These are phyloP conservation scores for Leucopsar rothschildi DNA, from an alignment of 2,113 vertebrate species.

Conservation along the genomic window DNA sequence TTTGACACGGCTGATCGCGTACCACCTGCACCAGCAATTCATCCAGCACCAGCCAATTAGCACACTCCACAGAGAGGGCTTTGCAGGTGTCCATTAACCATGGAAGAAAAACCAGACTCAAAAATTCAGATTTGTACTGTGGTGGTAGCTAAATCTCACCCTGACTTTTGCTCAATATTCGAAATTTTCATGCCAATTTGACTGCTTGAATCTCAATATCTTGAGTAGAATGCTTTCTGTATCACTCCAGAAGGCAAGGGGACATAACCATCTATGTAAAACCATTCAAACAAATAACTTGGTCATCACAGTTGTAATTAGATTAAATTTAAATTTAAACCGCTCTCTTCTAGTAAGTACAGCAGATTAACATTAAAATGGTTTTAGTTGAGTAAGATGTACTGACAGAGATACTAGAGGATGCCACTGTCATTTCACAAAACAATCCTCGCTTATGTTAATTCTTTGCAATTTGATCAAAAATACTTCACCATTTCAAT, in stretches of 20 bases:
- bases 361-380: not conserved
- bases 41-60: not conserved
- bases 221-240: not conserved
- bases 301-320: not conserved
- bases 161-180: not conserved
- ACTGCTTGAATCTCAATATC: not conserved
- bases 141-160: not conserved
- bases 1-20: not conserved
- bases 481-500: not conserved
- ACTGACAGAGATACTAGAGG: not conserved
- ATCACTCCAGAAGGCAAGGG: not conserved
- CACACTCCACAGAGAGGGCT: not conserved
- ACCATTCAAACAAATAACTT: not conserved
- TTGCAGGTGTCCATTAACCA: not conserved
- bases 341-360: not conserved
- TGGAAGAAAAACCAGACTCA: not conserved
- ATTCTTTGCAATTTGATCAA: not conserved
- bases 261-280: not conserved
- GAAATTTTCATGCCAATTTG: not conserved
- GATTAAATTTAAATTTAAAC: not conserved
- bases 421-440: not conserved
- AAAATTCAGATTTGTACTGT: not conserved
- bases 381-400: not conserved
- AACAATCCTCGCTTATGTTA: not conserved
- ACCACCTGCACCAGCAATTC: not conserved